Percentiles rank a stretch among this genome's conserved stretches.
Evolutionary conservation across 1,140 invertebrate species (phyloP).

Genomic region (Samia ricini): DNA sequence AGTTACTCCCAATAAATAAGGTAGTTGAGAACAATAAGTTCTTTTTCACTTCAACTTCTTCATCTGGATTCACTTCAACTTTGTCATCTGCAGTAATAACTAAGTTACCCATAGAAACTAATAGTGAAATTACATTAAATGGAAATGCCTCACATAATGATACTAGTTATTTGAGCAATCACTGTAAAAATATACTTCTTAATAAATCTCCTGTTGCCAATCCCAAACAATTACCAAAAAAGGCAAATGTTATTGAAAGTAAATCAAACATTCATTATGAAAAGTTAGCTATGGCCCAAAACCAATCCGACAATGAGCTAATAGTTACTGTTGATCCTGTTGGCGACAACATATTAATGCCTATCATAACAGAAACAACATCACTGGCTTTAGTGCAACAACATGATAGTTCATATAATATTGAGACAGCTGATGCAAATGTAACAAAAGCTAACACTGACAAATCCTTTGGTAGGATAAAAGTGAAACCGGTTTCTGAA

Average conservation of each 20-base stretch:
- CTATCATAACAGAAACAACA: conserved; percentile 48
- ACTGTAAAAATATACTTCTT: conserved; percentile 39
- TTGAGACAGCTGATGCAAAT: neutral
- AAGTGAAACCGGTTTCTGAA: conserved; percentile 57
- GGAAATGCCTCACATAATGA: neutral
- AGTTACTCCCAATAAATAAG: neutral
- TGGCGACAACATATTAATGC: conserved; percentile 25
- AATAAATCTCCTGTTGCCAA: conserved; percentile 62
- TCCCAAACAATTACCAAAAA: conserved; percentile 61
- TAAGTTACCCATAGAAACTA: neutral
- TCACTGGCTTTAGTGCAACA: conserved; percentile 38
- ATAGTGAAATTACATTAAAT: neutral
- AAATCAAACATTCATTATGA: neutral
- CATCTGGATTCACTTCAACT: too few relatives aligned
- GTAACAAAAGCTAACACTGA: neutral
- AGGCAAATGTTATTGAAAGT: conserved; percentile 13
- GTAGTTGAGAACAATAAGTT: neutral
- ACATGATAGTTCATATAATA: conserved; percentile 7
- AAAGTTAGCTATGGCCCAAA: neutral
- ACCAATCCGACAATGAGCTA: neutral
- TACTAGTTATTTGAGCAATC: neutral
- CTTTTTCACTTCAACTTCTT: neutral
- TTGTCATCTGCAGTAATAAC: neutral
- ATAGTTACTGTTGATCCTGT: neutral
- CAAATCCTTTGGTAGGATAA: conserved; percentile 44